Percentiles rank a stretch among this genome's conserved stretches.
Evolutionary conservation across 2,113 vertebrate genomes (phyloP).

Genomic region (Electrona antarctica): DNA sequence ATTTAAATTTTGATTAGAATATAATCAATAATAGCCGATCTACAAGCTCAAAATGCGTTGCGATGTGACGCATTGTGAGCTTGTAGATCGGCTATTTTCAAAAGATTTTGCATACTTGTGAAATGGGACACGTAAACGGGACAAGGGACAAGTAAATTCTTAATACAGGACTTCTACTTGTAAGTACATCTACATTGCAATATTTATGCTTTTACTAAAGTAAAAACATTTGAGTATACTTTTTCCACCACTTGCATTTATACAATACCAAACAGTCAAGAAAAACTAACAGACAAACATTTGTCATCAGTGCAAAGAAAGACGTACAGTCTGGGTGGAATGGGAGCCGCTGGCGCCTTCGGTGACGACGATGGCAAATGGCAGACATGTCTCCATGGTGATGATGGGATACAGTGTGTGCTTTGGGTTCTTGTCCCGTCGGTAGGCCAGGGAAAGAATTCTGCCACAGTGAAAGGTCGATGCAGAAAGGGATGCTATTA

Average conservation of each 20-base stretch:
- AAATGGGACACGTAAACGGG: too few relatives aligned
- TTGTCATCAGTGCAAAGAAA: slow-evolving; percentile 22
- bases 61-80: too few relatives aligned
- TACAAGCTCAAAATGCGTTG: too few relatives aligned
- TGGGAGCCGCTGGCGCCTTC: slow-evolving; percentile 20
- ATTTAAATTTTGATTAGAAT: too few relatives aligned
- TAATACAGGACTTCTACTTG: too few relatives aligned
- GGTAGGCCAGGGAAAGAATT: slow-evolving; percentile 25
- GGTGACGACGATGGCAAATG: slow-evolving; percentile 43
- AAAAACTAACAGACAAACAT: slow-evolving; percentile 47
- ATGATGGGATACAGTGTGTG: slow-evolving; percentile 33
- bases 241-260: slow-evolving; percentile 26
- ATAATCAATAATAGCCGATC: too few relatives aligned
- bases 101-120: too few relatives aligned
- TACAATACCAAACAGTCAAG: slow-evolving; percentile 30
- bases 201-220: too few relatives aligned
- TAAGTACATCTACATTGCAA: too few relatives aligned
- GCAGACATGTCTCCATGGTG: slow-evolving; percentile 47
- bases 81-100: too few relatives aligned
- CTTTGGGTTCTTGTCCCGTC: slow-evolving; percentile 2
- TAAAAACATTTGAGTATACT: too few relatives aligned
- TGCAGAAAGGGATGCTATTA: not conserved
- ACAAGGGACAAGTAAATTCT: too few relatives aligned
- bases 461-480: not conserved
- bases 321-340: slow-evolving; percentile 15